Percentiles rank a stretch among this genome's conserved stretches.
These are phyloP conservation scores for Aphelenchoides fujianensis DNA, from an alignment of 1,140 invertebrate genomes.

Conservation along the genomic window DNA sequence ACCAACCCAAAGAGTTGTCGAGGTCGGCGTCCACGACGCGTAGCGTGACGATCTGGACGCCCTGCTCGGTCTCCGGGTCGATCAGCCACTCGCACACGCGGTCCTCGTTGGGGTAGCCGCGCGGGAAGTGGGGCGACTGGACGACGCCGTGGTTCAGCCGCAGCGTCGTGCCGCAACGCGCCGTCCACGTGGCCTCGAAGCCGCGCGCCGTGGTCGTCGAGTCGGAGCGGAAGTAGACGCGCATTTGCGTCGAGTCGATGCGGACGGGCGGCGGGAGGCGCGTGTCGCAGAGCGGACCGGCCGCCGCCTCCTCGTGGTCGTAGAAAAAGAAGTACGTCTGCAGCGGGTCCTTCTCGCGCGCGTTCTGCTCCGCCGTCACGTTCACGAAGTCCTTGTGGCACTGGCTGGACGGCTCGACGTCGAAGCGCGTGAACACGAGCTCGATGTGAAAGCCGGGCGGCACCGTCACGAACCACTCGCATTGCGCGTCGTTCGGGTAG, in stretches of 20 bases:
- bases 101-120: conserved; percentile 57
- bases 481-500: conserved; percentile 50
- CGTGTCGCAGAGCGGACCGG: background rate
- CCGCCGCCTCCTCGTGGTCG: conserved; percentile 51
- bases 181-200: no score
- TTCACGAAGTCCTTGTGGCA: conserved; percentile 51
- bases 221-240: conserved; percentile 61
- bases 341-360: conserved; percentile 50
- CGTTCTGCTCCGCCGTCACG: conserved; percentile 57
- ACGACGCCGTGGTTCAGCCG: conserved; percentile 54
- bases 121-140: conserved; percentile 55
- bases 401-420: conserved; percentile 56
- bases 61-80: conserved; percentile 43
- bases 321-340: conserved; percentile 58
- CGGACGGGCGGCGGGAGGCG: conserved; percentile 20
- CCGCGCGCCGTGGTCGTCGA: conserved; percentile 30
- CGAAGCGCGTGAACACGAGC: conserved; percentile 61
- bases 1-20: conserved; percentile 32
- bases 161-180: conserved; percentile 50
- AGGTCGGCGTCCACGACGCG: conserved; percentile 53
- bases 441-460: conserved; percentile 51
- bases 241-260: conserved; percentile 55
- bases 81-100: conserved; percentile 52
- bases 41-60: conserved; percentile 49
- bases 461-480: conserved; percentile 58